Percentiles rank a stretch among this genome's conserved stretches.
These are phyloP conservation scores for Sinocyclocheilus rhinocerous DNA, from an alignment of 2,113 vertebrate genomes.

Conservation along the genomic window DNA sequence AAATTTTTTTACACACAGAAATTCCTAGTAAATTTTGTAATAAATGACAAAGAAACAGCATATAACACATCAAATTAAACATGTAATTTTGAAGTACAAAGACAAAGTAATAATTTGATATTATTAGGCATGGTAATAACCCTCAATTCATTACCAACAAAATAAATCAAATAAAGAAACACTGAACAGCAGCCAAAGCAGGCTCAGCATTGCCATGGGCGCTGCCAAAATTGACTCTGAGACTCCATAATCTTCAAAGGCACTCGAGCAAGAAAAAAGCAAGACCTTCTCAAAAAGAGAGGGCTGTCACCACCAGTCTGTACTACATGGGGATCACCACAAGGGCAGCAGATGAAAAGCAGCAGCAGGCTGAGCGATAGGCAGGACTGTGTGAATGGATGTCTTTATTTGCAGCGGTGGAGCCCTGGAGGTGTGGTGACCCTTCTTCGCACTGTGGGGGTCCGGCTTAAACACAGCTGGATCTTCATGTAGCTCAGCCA, in stretches of 20 bases:
- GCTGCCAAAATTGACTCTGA: slow-evolving; percentile 1
- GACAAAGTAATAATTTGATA: not conserved
- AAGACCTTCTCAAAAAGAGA: slow-evolving; percentile 22
- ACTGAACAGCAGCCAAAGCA: not conserved
- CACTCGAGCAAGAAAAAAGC: slow-evolving; percentile 8
- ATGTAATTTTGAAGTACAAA: no score
- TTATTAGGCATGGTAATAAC: not conserved
- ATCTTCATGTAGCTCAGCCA: slow-evolving; percentile 55
- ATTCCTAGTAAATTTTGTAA: no score
- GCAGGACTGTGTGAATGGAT: slow-evolving; percentile 37
- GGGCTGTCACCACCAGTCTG: slow-evolving; percentile 32
- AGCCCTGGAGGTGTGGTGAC: slow-evolving; percentile 27
- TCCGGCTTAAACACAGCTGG: slow-evolving; percentile 62
- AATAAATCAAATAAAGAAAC: slow-evolving; percentile 17
- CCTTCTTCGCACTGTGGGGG: slow-evolving; percentile 52
- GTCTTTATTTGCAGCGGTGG: slow-evolving; percentile 38
- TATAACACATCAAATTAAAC: no score
- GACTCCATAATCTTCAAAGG: slow-evolving; percentile 30
- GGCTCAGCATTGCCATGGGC: not conserved
- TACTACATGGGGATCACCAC: slow-evolving; percentile 32
- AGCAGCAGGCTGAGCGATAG: not conserved
- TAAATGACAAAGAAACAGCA: no score
- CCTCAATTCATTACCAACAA: not conserved
- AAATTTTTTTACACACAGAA: no score
- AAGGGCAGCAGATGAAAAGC: slow-evolving; percentile 39